Evolutionary conservation across 2,113 vertebrate genomes (phyloP), one percentile per base, ranked within the genome.

Genomic region (Podarcis muralis): DNA sequence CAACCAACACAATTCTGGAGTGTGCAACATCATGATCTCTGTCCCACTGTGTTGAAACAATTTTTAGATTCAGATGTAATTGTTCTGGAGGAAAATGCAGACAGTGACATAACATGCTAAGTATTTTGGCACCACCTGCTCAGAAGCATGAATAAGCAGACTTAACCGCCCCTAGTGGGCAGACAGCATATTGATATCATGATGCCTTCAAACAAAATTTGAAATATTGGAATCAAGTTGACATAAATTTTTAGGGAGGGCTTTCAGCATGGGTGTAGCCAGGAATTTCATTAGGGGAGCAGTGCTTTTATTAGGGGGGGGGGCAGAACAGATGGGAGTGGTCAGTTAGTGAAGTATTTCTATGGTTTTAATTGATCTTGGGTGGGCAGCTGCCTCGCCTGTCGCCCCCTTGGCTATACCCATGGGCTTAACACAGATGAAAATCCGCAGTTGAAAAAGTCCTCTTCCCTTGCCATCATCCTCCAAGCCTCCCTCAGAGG

Each of bases 61-160:
- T 88, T 95, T 95, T 93, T 71, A 93, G 79, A 92, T 90, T 88
- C 93, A 32, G 66, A 92, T 92, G 2, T 90, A 94, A 94, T 87
- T 90, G 85, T 87, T 91, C 86, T 84, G 66, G 85, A 93, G 57
- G 59, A 93, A 91, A 94, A 91, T 92, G 92, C 6, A 87, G 90
- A 86, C 90, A 94, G 87, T 95, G 95, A 96, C 90, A 95, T 89
- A 95, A 91, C 77, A 71, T 91, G 93, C 90, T 81, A 94, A 92
- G 77, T 94, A 96, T 95, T 95, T 92, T 95, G 94, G 95, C 94
- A 95, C 86, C 89, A 95, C 83, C 93, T 53, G 92, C 93, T 95
- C 89, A 96, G 89, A 77, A 95, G 91, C 91, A 93, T 94, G 94
- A 96, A 94, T 91, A 93, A 95, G 93, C 95, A 94, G 93, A 90